Conservation (phyloP, 2,797 vertebrate species). For the Otus scops region DNA sequence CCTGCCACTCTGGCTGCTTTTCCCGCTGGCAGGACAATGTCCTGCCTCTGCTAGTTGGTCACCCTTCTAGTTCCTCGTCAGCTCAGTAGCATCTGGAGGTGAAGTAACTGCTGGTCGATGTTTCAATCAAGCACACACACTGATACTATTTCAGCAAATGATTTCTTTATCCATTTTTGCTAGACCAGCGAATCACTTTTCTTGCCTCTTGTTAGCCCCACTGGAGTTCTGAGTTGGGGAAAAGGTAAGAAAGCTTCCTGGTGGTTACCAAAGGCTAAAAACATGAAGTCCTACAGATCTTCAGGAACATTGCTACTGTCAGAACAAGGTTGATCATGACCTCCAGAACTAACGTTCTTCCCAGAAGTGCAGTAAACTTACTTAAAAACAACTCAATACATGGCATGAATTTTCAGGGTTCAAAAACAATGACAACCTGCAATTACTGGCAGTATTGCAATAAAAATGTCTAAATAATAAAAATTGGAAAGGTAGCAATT, state of each 20-base stretch:
- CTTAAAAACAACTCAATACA: neutral
- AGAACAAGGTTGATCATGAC: neutral
- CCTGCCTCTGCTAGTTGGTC: neutral
- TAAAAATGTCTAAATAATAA: constrained; percentile 3
- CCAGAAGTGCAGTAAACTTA: neutral
- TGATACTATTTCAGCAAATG: neutral
- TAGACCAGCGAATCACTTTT: neutral
- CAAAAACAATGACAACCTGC: neutral
- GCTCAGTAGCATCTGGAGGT: neutral
- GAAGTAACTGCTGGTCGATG: neutral
- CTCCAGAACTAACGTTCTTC: neutral
- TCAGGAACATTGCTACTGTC: neutral
- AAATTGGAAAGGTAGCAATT: neutral
- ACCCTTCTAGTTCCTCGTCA: neutral
- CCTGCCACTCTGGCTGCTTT: neutral
- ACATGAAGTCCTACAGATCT: neutral
- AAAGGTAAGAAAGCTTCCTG: neutral
- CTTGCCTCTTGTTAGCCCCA: neutral
- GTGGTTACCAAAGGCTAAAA: neutral
- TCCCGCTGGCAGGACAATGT: neutral
- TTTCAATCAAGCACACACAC: neutral
- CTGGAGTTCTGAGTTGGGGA: neutral
- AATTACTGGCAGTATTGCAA: neutral
- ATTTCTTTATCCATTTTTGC: neutral
- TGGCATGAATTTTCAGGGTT: neutral